Base-by-base conservation (phyloP, 2,113 vertebrate genomes). In the Carassius auratus region DNA sequence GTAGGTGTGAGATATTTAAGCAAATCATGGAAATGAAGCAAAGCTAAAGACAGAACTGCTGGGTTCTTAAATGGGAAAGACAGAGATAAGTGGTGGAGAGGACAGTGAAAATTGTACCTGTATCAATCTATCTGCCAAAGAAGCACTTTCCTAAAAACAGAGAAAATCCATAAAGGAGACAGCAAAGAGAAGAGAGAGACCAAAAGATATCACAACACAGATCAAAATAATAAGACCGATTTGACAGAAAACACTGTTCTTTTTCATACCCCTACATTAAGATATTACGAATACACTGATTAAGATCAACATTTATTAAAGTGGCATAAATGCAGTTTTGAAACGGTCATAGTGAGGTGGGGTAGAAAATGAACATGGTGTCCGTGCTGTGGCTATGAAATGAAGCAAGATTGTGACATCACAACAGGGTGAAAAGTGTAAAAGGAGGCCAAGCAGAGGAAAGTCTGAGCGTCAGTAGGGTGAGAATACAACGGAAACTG, bases 111-210 rank as follows among this genome's bases (percentile, higher is more conserved):
- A 92, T 87, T 96, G 97, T 99, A 99, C 98, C 98, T 99, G 98
- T 95, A 99, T 99, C 98, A 99, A 99, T 98, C 98, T 99, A 99
- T 99, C 98, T 98, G 98, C 98, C 98, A 99, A 96, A 96, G 98
- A 99, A 97, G 98, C 98, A 96, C 98, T 99, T 98, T 99, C 98
- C 98, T 99, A 99, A 93, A 97, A 99, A 97, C 93, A 93, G 93
- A 96, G 81, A 87, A 97, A 95, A 97, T 96, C 92, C 92, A 97
- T 94, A 96, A 90, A 88, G 92, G 91, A 93, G 89, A 90, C 88
- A 87, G 97, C 94, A 94, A 94, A 94, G 93, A 95, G 91, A 93
- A 94, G 87, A 94, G 89, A 93, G 92, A 96, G 92, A 92, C 86
- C 91, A 93, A 89, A 94, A 87, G 90, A 92, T 84, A 94, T 93